These are phyloP conservation scores for Sphaerophoria rueppellii DNA, from an alignment of 2,888 invertebrate species.

Conservation along the genomic window DNA sequence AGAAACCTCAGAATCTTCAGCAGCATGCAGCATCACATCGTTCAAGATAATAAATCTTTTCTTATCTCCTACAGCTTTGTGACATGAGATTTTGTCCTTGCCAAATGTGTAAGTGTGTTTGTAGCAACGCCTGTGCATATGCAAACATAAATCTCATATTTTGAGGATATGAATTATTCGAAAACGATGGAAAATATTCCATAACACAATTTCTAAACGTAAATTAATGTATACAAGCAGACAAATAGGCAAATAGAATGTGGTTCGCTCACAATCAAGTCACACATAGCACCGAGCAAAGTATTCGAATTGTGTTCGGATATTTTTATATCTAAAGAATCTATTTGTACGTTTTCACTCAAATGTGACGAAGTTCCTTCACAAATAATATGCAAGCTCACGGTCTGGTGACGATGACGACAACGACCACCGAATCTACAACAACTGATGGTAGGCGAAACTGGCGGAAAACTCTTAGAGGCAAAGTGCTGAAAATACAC, in stretches of 20 bases:
- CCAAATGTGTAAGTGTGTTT: conserved; percentile 8
- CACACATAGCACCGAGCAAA: not conserved
- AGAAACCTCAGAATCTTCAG: not conserved
- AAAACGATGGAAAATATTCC: not conserved
- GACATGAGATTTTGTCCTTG: conserved; percentile 8
- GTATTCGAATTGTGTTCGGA: conserved; percentile 21
- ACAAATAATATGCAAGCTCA: conserved; percentile 35
- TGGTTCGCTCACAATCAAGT: not conserved
- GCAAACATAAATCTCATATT: conserved; percentile 28
- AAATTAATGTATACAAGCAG: conserved; percentile 18
- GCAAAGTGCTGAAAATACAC: conserved; percentile 62
- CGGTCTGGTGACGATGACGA: not conserved
- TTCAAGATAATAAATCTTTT: conserved; percentile 32
- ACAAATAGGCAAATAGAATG: conserved; percentile 22
- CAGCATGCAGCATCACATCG: conserved; percentile 8
- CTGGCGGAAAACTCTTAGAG: conserved; percentile 7
- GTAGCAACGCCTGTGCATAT: conserved; percentile 42
- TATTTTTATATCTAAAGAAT: conserved; percentile 49
- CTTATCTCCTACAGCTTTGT: conserved; percentile 22
- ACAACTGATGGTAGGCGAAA: not conserved
- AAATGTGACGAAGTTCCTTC: not conserved
- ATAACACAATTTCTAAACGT: conserved; percentile 18
- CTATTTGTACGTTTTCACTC: conserved; percentile 8
- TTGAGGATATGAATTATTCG: not conserved
- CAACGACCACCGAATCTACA: not conserved